Evolutionary conservation across 2,113 vertebrate genomes (phyloP), one percentile per base, ranked within the genome.

Genomic region (Oryzias curvinotus): DNA sequence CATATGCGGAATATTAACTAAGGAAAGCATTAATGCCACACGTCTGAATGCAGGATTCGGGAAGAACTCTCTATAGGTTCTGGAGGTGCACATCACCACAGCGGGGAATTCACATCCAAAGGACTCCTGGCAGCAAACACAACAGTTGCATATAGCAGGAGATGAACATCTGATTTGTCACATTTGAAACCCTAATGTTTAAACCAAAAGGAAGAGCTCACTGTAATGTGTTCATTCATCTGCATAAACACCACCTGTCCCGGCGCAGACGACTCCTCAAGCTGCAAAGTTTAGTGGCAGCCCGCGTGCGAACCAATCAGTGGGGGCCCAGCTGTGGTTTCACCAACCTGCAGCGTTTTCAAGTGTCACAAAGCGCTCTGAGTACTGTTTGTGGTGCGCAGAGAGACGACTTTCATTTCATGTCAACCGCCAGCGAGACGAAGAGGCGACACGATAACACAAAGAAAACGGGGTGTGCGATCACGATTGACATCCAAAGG

Each of bases 211-310:
- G 95, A 97, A 96, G 94, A 93, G 94, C 93, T 93, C 94, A 94
- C 93, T 93, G 93, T 96, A 95, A 95, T 94, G 94, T 92, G 96
- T 93, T 98, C 94, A 95, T 94, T 95, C 95, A 95, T 97, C 96
- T 98, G 96, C 94, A 96, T 96, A 96, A 98, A 96, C 94, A 96
- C 96, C 95, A 97, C 96, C 96, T 98, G 97, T 94, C 92, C 93
- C 90, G 88, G 93, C 89, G 56, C 92, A 94, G 93, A 93, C 95
- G 93, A 92, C 94, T 95, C 94, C 94, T 95, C 92, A 86, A 95
- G 88, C 89, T 91, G 90, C 84, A 92, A 95, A 96, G 90, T 95
- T 95, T 88, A 91, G 90, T 86, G 89, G 89, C 86, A 91, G 86
- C 86, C 90, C 76, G 85, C 75, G 87, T 43, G 65, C 66, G 15